Evolutionary conservation across 2,888 invertebrate species (phyloP).

Genomic region (Drosophila rellima): DNA sequence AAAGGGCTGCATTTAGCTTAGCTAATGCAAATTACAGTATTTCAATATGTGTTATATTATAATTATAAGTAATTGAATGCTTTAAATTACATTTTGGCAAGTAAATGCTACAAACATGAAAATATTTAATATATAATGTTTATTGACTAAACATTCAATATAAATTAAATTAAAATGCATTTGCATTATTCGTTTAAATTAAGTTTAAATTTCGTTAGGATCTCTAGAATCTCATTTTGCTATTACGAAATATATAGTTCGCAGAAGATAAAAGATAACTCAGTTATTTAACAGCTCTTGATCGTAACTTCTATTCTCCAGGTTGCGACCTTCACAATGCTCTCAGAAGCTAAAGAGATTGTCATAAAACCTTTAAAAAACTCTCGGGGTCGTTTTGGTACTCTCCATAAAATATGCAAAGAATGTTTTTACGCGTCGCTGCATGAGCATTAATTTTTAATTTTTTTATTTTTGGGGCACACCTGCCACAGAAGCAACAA

Average conservation of each 20-base stretch:
- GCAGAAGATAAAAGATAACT: conserved; percentile 6
- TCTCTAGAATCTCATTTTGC: not conserved
- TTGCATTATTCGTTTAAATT: not conserved
- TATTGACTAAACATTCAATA: not conserved
- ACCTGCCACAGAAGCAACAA: conserved; percentile 36
- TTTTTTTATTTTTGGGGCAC: conserved; percentile 28
- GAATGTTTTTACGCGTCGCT: conserved; percentile 46
- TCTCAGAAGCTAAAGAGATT: conserved; percentile 18
- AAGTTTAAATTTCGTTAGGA: conserved; percentile 14
- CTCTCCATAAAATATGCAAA: conserved; percentile 51
- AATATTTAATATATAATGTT: not conserved
- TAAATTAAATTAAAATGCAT: not conserved
- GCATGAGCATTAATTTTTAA: conserved; percentile 35
- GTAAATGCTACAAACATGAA: not conserved
- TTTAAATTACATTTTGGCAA: not conserved
- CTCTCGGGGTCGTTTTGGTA: not conserved
- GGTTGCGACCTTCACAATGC: conserved; percentile 49
- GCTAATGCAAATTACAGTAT: not conserved
- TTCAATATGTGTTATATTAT: too few relatives aligned
- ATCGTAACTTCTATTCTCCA: not conserved
- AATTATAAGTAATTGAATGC: not conserved
- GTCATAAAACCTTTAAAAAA: conserved; percentile 21
- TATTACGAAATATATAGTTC: conserved; percentile 10
- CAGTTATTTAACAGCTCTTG: conserved; percentile 14
- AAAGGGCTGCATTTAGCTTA: conserved; percentile 13